Evolutionary conservation across 2,888 invertebrate genomes (phyloP).

Genomic region (Andrena haemorrhoa): DNA sequence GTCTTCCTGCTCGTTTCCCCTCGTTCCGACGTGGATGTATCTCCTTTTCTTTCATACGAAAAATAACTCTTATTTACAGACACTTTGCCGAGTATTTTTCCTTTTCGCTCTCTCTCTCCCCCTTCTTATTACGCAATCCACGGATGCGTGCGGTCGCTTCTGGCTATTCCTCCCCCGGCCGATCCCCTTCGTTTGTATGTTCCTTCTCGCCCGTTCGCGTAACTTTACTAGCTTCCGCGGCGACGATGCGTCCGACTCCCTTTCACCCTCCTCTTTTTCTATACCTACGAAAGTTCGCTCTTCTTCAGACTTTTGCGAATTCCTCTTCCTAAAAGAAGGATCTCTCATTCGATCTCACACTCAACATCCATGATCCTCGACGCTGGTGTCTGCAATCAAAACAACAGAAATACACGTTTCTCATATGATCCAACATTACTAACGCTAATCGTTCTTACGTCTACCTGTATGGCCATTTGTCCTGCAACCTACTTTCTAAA

Average conservation of each 20-base stretch:
- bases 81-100: conserved; percentile 50
- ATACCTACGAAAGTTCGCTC: conserved; percentile 54
- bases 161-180: conserved; percentile 6
- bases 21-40: conserved; percentile 58
- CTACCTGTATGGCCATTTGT: neutral
- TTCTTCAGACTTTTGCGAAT: conserved; percentile 23
- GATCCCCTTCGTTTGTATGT: conserved; percentile 23
- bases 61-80: conserved; percentile 76
- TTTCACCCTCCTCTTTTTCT: conserved; percentile 32
- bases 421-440: no score
- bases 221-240: conserved; percentile 60
- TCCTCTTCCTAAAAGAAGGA: conserved; percentile 18
- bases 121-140: conserved; percentile 51
- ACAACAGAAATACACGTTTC: neutral
- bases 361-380: conserved; percentile 61
- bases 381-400: conserved; percentile 61
- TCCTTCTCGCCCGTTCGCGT: conserved; percentile 41
- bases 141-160: conserved; percentile 29
- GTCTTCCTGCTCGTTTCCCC: conserved; percentile 54
- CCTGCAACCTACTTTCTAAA: neutral
- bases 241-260: conserved; percentile 54
- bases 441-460: no score
- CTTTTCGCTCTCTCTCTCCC: conserved; percentile 62
- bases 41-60: conserved; percentile 80
- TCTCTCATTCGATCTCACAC: conserved; percentile 57